These are phyloP conservation scores for Orycteropus afer DNA, from an alignment of 2,113 vertebrate species.

Conservation along the genomic window DNA sequence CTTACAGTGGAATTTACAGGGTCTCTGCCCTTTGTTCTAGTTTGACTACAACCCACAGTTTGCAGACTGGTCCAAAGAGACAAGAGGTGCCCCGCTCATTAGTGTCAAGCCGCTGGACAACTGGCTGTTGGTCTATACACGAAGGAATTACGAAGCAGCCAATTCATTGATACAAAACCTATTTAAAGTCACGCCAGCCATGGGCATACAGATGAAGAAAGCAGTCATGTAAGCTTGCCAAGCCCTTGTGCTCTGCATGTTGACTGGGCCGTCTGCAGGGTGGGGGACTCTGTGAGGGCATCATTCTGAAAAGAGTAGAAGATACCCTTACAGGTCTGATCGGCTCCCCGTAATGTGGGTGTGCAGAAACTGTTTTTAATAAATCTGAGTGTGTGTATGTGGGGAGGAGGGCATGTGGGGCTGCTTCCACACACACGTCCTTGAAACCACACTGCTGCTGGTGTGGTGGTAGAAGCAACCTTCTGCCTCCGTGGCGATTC, in stretches of 20 bases:
- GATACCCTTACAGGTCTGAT: not conserved
- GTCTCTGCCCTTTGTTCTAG: conserved; percentile 82
- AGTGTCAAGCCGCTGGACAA: conserved; percentile 86
- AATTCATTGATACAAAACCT: conserved; percentile 90
- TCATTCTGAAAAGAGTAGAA: not conserved
- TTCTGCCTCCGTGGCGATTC: not conserved
- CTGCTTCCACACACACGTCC: not conserved
- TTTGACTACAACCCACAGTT: conserved; percentile 90
- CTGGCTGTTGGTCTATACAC: conserved; percentile 92
- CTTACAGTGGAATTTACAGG: not conserved
- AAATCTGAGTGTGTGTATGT: not conserved
- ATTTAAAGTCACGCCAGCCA: conserved; percentile 88
- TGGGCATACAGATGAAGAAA: conserved; percentile 90
- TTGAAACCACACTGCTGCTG: too few species aligned
- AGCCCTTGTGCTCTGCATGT: not conserved
- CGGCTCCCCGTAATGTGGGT: fast-evolving
- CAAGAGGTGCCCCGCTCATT: conserved; percentile 89
- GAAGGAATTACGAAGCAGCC: conserved; percentile 87
- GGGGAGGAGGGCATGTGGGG: not conserved
- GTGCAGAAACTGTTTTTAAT: not conserved
- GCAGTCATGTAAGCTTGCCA: conserved; percentile 88
- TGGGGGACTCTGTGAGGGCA: not conserved
- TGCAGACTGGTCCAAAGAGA: conserved; percentile 95
- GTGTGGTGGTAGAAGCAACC: not conserved
- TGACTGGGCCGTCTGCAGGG: not conserved